Conservation (phyloP, 2,888 invertebrate species). For the Stramonita haemastoma region DNA sequence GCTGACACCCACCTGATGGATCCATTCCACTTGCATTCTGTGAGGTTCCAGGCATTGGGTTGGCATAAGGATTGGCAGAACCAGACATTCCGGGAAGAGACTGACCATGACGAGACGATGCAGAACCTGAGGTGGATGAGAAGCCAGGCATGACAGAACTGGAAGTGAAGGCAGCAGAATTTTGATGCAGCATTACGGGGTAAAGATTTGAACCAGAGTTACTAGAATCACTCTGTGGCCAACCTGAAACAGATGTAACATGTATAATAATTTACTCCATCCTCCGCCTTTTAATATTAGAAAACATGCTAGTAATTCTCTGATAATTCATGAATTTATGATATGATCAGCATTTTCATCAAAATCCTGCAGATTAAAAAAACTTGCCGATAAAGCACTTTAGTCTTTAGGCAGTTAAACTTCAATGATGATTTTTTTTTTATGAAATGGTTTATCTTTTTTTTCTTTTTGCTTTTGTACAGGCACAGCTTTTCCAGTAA, state of each 20-base stretch:
- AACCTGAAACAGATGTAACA: slow-evolving; percentile 1
- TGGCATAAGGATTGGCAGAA: slow-evolving; percentile 6
- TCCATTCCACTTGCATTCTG: slow-evolving; percentile 2
- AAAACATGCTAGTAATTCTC: too few relatives aligned
- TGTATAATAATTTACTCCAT: neutral
- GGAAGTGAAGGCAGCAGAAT: slow-evolving; percentile 19
- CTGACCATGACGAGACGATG: slow-evolving; percentile 7
- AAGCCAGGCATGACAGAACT: slow-evolving; percentile 18
- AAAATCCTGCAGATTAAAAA: too few relatives aligned
- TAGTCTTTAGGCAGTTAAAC: too few relatives aligned
- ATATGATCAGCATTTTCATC: too few relatives aligned
- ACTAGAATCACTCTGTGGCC: slow-evolving; percentile 32
- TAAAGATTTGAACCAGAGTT: slow-evolving; percentile 30
- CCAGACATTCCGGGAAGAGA: slow-evolving; percentile 27
- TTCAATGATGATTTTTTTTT: too few relatives aligned
- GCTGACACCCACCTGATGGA: slow-evolving; percentile 28
- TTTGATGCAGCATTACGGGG: slow-evolving; percentile 28
- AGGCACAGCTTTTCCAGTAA: too few relatives aligned
- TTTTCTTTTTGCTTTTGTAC: too few relatives aligned
- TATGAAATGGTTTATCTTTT: too few relatives aligned
- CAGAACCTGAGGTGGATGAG: slow-evolving; percentile 1
- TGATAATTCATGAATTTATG: too few relatives aligned
- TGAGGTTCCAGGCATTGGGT: slow-evolving; percentile 31
- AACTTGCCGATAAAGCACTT: too few relatives aligned
- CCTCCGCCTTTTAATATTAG: neutral